Conservation (phyloP, 2,888 invertebrate species). For the Sepioteuthis lessoniana region DNA sequence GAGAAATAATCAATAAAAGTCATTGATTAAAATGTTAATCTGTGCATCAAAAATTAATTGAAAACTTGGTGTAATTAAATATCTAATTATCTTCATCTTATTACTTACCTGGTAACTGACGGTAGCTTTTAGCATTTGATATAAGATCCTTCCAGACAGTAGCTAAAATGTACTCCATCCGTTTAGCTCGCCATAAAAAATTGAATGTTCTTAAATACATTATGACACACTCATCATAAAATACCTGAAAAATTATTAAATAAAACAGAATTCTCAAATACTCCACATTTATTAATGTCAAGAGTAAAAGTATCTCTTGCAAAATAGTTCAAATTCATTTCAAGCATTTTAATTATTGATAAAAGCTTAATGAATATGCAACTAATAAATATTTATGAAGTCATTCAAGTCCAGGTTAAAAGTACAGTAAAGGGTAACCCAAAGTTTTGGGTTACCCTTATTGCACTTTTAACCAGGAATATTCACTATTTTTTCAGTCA, state of each 20-base stretch:
- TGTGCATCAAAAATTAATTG: neutral
- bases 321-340: too few species aligned
- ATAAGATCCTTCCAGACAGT: slow-evolving; percentile 88
- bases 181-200: slow-evolving; percentile 90
- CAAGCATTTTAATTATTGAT: too few species aligned
- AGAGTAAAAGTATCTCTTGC: too few species aligned
- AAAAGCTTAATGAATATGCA: too few species aligned
- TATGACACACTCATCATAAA: slow-evolving; percentile 80
- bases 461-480: too few species aligned
- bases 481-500: too few species aligned
- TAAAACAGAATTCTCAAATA: too few species aligned
- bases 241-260: slow-evolving; percentile 74
- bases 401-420: too few species aligned
- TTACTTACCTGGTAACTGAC: slow-evolving; percentile 81
- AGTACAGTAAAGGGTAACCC: too few species aligned
- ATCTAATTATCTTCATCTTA: neutral
- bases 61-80: neutral
- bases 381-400: too few species aligned
- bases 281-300: too few species aligned
- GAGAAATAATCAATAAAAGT: neutral
- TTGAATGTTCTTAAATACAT: slow-evolving; percentile 88
- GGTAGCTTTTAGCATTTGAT: slow-evolving; percentile 82
- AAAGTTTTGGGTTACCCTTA: too few species aligned
- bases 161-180: slow-evolving; percentile 89
- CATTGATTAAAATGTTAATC: neutral